Evolutionary conservation across 2,888 invertebrate genomes (phyloP).

Genomic region (Ormyrus pomaceus): DNA sequence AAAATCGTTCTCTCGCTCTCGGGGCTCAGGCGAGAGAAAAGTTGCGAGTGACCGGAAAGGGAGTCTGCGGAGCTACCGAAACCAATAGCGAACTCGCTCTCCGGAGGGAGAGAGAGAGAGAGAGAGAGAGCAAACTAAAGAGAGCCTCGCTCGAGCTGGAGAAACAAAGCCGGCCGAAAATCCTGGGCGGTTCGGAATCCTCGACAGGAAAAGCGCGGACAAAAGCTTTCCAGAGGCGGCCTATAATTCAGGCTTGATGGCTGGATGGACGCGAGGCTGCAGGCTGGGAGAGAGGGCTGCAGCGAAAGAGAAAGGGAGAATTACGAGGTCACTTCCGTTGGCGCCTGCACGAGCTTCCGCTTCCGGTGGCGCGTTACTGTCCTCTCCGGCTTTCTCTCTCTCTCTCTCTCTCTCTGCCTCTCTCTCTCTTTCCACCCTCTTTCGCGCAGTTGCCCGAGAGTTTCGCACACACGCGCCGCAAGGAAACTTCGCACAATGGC

Average conservation of each 20-base stretch:
- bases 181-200: slow-evolving; percentile 61
- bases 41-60: slow-evolving; percentile 54
- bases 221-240: slow-evolving; percentile 72
- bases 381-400: slow-evolving; percentile 1
- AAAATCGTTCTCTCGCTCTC: neutral
- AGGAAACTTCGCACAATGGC: slow-evolving; percentile 72
- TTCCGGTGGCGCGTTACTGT: slow-evolving; percentile 70
- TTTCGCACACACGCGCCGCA: slow-evolving; percentile 49
- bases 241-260: slow-evolving; percentile 74
- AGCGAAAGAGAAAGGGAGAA: slow-evolving; percentile 70
- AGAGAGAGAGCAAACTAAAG: slow-evolving; percentile 1
- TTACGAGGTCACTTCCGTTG: slow-evolving; percentile 76
- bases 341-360: slow-evolving; percentile 75
- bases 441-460: neutral
- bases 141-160: neutral
- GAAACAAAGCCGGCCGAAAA: slow-evolving; percentile 62
- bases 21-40: neutral
- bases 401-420: slow-evolving; percentile 8
- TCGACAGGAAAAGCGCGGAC: slow-evolving; percentile 73
- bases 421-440: neutral
- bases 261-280: slow-evolving; percentile 63
- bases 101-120: slow-evolving; percentile 21
- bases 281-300: neutral
- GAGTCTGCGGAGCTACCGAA: slow-evolving; percentile 27
- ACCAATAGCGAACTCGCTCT: slow-evolving; percentile 27